These are phyloP conservation scores for Notarius lentiginosus DNA, from an alignment of 2,113 vertebrate species.

Conservation along the genomic window DNA sequence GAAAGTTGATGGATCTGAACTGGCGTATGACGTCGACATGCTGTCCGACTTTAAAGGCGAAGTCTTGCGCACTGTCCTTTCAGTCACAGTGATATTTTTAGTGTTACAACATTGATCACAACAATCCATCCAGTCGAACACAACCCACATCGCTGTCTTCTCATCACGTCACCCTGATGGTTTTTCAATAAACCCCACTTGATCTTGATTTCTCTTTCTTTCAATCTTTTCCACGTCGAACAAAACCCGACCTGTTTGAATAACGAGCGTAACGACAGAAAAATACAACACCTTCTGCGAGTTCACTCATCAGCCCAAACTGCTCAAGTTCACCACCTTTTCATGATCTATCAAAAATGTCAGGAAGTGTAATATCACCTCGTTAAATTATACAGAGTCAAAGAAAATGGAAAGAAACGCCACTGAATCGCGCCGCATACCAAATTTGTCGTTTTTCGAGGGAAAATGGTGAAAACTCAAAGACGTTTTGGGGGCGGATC, in stretches of 20 bases:
- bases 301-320: not conserved
- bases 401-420: not conserved
- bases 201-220: not conserved
- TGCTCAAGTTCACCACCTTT: constrained; percentile 19
- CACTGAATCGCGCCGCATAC: not conserved
- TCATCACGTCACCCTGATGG: not conserved
- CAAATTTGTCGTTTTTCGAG: not conserved
- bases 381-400: constrained; percentile 17
- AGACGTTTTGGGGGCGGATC: not conserved
- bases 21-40: too few species aligned
- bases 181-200: not conserved
- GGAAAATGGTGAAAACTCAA: not conserved
- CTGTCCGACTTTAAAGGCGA: too few species aligned
- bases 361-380: constrained; percentile 13
- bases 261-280: not conserved
- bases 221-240: not conserved
- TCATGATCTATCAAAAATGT: constrained; percentile 15
- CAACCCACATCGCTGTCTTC: not conserved
- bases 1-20: not conserved
- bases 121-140: not conserved
- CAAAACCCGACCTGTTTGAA: not conserved
- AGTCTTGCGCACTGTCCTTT: not conserved
- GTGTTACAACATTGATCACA: not conserved
- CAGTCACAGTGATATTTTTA: not conserved
- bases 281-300: not conserved